Base-by-base conservation (phyloP, 2,888 invertebrate genomes). In the Nomada ruficornis region DNA sequence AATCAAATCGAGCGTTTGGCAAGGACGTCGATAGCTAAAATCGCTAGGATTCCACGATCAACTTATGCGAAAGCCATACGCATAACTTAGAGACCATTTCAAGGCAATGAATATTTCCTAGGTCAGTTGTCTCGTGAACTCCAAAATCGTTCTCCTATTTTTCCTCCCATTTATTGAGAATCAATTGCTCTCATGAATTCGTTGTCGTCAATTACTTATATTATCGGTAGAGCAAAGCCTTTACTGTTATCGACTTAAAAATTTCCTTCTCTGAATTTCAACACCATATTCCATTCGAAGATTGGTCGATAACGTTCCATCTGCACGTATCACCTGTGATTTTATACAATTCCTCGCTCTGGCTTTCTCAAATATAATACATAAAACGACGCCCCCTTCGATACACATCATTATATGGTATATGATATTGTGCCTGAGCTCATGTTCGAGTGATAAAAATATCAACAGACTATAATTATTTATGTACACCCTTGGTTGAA, bases 111-210 rank as follows among this genome's bases (percentile, higher is more conserved):
- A 75, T 78, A 78, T 75, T 54, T 78, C 54, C 54, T 36, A 60
- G 77, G 47, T 47, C 77, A 78, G 76, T 78, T 75, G 76, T 75
- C 77, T 60, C 60, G 23, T 20, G 67, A 42, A 67, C 54, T 67
- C 23, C 44, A 15, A 20, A 62, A 75, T 60, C 23, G 36, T 23
- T 54, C 20, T 47, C 29, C 36, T 23, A 65, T 52, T 52, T 62
- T 52, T 52, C n/a, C 75, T 47, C 15, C 44, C 76, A 10, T 75
- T 75, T 36, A 68, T 75, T 29, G 67, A 54, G 60, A 62, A 78
- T 75, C 76, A 78, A 75, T 75, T 67, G 67, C 77, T 29, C 18
- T 29, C 47, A 62, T 67, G 67, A 67, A 77, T 75, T 67, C 60
- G 54, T 75, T 54, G 59, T 74, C 55, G 57, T 59, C 77, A 60